phyloP scores from a whole-genome alignment of 2,888 invertebrate species.

The Cataglyphis cursor region DNA sequence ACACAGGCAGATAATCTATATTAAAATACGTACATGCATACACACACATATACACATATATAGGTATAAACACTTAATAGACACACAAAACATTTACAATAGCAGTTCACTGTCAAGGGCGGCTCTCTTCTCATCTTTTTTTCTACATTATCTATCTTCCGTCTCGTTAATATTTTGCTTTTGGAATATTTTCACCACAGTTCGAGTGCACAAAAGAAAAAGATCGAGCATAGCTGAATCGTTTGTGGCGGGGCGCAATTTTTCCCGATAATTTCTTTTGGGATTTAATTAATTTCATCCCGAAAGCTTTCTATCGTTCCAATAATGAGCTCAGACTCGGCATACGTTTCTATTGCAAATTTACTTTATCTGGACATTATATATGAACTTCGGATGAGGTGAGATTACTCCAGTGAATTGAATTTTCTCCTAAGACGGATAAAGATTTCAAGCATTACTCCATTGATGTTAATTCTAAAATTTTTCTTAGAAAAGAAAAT shows the following conservation, averaged over 20 bases:
- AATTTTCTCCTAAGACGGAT: neutral
- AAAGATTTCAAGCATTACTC: neutral
- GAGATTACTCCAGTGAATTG: slow-evolving; percentile 34
- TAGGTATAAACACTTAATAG: slow-evolving; percentile 26
- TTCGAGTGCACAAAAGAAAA: slow-evolving; percentile 72
- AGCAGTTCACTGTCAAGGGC: slow-evolving; percentile 72
- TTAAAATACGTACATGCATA: slow-evolving; percentile 38
- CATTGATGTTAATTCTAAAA: neutral
- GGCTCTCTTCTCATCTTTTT: slow-evolving; percentile 64
- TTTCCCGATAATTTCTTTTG: slow-evolving; percentile 36
- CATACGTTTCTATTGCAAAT: slow-evolving; percentile 9
- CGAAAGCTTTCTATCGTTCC: neutral
- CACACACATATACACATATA: neutral
- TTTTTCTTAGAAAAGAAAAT: too few relatives aligned
- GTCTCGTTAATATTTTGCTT: slow-evolving; percentile 45
- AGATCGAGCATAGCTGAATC: slow-evolving; percentile 38
- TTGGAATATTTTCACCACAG: slow-evolving; percentile 63
- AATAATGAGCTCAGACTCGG: slow-evolving; percentile 4
- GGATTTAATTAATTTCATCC: slow-evolving; percentile 29
- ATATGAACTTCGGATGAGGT: slow-evolving; percentile 21
- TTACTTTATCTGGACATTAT: slow-evolving; percentile 5
- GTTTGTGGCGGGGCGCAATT: slow-evolving; percentile 29
- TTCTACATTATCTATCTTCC: slow-evolving; percentile 39
- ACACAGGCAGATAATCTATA: slow-evolving; percentile 17
- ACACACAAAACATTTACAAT: slow-evolving; percentile 69